Evolutionary conservation across 1,140 invertebrate species (phyloP).

Genomic region (Ceratoteleas bidentatus): DNA sequence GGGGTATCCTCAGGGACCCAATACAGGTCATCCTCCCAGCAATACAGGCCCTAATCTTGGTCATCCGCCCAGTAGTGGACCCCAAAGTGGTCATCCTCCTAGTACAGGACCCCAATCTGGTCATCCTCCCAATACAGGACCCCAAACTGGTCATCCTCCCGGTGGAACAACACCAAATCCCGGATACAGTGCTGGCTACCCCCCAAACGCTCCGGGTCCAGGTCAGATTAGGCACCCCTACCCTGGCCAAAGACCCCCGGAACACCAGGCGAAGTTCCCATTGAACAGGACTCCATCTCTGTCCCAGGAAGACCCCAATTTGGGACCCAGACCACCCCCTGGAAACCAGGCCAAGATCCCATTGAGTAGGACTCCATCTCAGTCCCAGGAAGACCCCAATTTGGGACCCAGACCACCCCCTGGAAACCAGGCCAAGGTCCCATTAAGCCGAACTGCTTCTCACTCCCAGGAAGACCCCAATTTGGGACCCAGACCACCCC

Average conservation of each 20-base stretch:
- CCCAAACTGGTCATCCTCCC: no score
- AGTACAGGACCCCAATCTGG: no score
- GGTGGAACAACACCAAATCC: no score
- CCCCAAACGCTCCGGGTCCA: not conserved
- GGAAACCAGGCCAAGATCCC: conserved; percentile 20
- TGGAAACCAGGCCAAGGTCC: conserved; percentile 24
- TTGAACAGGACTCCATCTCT: conserved; percentile 35
- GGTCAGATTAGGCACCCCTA: not conserved
- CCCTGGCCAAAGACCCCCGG: conserved; percentile 39
- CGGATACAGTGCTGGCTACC: not conserved
- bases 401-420: conserved; percentile 21
- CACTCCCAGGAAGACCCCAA: conserved; percentile 45
- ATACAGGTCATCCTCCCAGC: conserved; percentile 10
- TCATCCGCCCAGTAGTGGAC: no score
- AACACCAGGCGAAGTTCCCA: conserved; percentile 24
- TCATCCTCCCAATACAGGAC: no score
- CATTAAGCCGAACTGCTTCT: conserved; percentile 28
- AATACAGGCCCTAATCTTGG: no score
- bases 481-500: conserved; percentile 19
- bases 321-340: conserved; percentile 17
- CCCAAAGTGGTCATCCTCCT: no score
- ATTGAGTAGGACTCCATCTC: conserved; percentile 30
- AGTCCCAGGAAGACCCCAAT: conserved; percentile 44
- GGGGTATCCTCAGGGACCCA: conserved; percentile 41
- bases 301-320: conserved; percentile 42